Evolutionary conservation across 2,888 invertebrate species (phyloP).

Genomic region (Limnephilus lunatus): DNA sequence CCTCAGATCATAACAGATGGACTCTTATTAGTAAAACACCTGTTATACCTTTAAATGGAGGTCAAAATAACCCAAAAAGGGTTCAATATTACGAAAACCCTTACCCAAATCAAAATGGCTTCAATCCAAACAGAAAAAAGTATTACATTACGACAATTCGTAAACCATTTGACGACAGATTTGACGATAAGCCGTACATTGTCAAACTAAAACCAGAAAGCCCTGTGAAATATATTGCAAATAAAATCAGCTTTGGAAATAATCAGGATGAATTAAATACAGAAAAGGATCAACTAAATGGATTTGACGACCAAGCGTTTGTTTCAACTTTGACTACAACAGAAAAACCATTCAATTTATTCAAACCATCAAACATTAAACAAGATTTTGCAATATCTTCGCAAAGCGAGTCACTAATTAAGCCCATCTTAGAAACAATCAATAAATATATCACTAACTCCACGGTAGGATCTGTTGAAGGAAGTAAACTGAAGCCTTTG

Average conservation of each 20-base stretch:
- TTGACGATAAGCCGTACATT: constrained; percentile 50
- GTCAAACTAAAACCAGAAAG: constrained; percentile 53
- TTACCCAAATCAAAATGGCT: constrained; percentile 47
- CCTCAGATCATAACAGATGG: constrained; percentile 55
- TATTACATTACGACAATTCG: constrained; percentile 58
- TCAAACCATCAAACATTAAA: constrained; percentile 31
- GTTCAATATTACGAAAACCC: constrained; percentile 62
- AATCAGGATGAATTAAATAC: neutral
- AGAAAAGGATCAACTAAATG: constrained; percentile 36
- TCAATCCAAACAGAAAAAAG: constrained; percentile 58
- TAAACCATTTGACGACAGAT: constrained; percentile 43
- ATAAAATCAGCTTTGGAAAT: constrained; percentile 27
- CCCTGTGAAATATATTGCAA: constrained; percentile 39
- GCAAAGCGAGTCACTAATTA: neutral
- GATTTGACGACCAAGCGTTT: constrained; percentile 39
- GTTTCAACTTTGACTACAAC: constrained; percentile 32
- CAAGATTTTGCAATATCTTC: neutral
- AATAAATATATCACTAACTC: constrained; percentile 41
- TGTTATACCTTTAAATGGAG: constrained; percentile 60
- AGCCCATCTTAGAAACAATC: constrained; percentile 9
- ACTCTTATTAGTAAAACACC: constrained; percentile 64
- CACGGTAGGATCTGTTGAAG: constrained; percentile 5
- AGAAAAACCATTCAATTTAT: constrained; percentile 44
- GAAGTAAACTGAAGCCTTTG: constrained; percentile 45
- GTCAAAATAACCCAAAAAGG: constrained; percentile 33